Base-by-base conservation (phyloP, 2,797 vertebrate genomes). In the Tenualosa ilisha region DNA sequence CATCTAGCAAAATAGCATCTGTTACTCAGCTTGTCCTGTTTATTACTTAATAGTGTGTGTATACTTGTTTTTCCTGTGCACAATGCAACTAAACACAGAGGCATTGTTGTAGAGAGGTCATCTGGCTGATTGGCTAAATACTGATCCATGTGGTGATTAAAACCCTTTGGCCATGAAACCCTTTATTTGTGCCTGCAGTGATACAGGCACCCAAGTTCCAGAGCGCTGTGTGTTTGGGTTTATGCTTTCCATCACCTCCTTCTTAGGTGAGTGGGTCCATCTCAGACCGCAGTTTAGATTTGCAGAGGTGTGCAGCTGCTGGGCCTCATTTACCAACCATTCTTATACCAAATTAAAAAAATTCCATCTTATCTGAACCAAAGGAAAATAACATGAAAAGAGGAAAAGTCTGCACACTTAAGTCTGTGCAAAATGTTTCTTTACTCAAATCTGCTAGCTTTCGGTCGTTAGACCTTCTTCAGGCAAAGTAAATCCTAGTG, bases 181-280 rank as follows among this genome's bases (percentile, higher is more conserved):
- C 37, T 65, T 15, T 84, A 31, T 56, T 37, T 68, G 4, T 93
- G 86, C 92, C 82, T 92, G 82, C 92, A 97, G 96, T 92, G 96
- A 97, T 81, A 95, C 95, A 26, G 96, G 96, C 83, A 94, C 94
- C 63, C 82, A 91, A 22, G 92, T 96, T 90, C 96, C 96, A 84
- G 96, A 97, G 92, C 95, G 95, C 89, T 97, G 96, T 86, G 90
- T 97, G 31, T 97, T 97, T 92, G 96, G 96, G 86, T 94, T 94
- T 86, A 96, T 97, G 96, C 91, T 97, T 85, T 95, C 94, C 88
- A 90, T 97, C 72, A 91, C 95, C 0, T 88, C 95, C 68, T 92
- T 95, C 89, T 90, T 97, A 90, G 94, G 96, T 97, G 95, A 94
- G 92, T 92, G 90, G 26, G 8, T 17, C 40, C 31, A 37, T 82